Base-by-base conservation (phyloP, 2,888 invertebrate genomes). In the Timandra comae region DNA sequence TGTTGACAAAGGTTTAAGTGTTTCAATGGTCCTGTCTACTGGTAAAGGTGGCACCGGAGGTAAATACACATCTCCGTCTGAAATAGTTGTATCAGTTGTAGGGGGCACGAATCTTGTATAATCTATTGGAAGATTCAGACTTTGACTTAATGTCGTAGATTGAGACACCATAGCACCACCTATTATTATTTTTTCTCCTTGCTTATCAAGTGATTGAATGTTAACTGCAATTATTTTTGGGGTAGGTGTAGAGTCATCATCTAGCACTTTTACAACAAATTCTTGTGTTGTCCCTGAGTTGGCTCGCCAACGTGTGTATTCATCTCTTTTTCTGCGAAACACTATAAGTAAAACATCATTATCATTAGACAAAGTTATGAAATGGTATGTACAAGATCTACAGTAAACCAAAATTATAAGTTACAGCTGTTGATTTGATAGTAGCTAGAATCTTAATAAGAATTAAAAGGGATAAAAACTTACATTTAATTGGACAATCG, bases 211-310 rank as follows among this genome's bases (percentile, higher is more conserved):
- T 2, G 72, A 61, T 35, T 66, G 60, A 43, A 84, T 78, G 39
- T 82, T 80, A 7, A 82, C 55, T 29, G 77, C 82, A 23, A 70
- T 53, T 12, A 82, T 46, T 46, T 61, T 56, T 7, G 56, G 35
- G 9, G 37, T 58, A 7, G 70, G 61, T 28, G 69, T 45, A 23
- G 70, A 24, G 16, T 78, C 79, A 20, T 85, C 85, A 39, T 85
- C 85, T 35, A 81, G 68, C 41, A 85, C 73, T 58, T 84, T 77
- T n/a, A 85, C 80, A 41, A 85, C 56, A 40, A 85, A 85, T 43
- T 81, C 76, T 35, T 61, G 62, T 26, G 76, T 67, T 1, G 69
- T 63, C 31, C 65, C 68, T 42, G 54, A 35, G 44, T 71, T 73
- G 13, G 64, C 54, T 35, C 53, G 60, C 84, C 84, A 85, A 44